Conservation (phyloP, 2,113 vertebrate genomes). For the Saccopteryx leptura region DNA sequence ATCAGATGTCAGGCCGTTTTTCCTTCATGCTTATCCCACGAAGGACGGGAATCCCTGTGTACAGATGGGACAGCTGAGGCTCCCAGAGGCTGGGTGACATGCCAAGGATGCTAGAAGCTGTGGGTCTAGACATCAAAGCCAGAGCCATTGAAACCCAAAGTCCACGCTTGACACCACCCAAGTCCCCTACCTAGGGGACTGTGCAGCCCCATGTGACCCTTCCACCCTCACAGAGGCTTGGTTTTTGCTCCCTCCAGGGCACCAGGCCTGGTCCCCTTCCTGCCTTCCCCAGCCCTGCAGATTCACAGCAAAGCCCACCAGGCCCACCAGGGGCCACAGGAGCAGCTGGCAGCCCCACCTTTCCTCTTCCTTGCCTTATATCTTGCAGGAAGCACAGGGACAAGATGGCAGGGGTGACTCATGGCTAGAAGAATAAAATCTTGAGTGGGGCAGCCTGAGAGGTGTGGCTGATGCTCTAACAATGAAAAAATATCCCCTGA, state of each 20-base stretch:
- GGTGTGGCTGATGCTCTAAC: not conserved
- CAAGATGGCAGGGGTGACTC: conserved; percentile 56
- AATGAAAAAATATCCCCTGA: conserved; percentile 2
- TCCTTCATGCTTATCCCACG: too few species aligned
- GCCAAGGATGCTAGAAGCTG: not conserved
- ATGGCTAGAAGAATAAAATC: conserved; percentile 7
- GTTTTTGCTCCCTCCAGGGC: not conserved
- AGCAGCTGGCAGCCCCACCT: rapidly evolving
- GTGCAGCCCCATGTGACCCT: not conserved
- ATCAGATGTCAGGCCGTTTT: not conserved
- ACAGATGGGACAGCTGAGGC: not conserved
- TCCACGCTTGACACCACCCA: not conserved
- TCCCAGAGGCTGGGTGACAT: not conserved
- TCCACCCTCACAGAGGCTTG: not conserved
- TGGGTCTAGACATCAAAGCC: not conserved
- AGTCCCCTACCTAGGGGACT: not conserved
- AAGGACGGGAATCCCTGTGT: rapidly evolving
- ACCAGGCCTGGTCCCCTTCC: not conserved
- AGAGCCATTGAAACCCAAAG: not conserved
- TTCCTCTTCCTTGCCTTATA: not conserved
- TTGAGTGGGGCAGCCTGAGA: not conserved
- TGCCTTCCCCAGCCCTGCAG: not conserved
- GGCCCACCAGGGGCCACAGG: not conserved
- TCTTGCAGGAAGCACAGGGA: conserved; percentile 8
- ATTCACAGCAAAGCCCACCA: not conserved